Evolutionary conservation across 2,113 vertebrate species (phyloP), one percentile per base, ranked within the genome.

Genomic region (Pelecanoides urinatrix): DNA sequence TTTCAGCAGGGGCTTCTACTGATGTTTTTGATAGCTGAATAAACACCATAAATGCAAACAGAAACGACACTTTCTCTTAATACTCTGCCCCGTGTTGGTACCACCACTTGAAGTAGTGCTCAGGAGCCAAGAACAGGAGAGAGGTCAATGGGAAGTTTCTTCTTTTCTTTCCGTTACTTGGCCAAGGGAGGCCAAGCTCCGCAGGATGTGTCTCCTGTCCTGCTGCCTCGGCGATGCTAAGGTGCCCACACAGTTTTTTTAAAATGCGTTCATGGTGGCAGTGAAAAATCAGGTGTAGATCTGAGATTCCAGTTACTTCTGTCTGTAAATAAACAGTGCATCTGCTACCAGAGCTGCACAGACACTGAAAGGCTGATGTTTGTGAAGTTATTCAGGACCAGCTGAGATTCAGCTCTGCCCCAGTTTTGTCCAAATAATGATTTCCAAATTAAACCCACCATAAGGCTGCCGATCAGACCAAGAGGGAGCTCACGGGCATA

Each of bases 401-500:
- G 52, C 68, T 63, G 79, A 96, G 79, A 90, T 77, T 58, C 68
- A 89, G 78, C 86, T 93, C 95, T 90, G 86, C 55, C 62, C 62
- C n/a, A 93, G 72, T 96, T 94, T 84, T 77, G 80, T 76, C 72
- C 70, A 66, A 88, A 76, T 50, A 83, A 94, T 44, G 47, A 91
- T 55, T 93, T 87, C 70, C 92, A 91, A 91, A 94, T 94, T 91
- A 96, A 94, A 81, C 34, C 73, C 77, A 84, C 49, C 65, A 56
- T 44, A 86, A 89, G 73, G 80, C 38, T 81, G 47, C 40, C 78
- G 88, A 82, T 91, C 67, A 89, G 83, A 86, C 38, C 34, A 49
- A 61, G 55, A 52, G 29, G 87, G 50, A 92, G 76, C 72, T 94
- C 81, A 58, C 1, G 83, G 62, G 63, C 11, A 1, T 36, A 50